Conservation (phyloP, 64 coral and sea anemone species). For the Montipora foliosa region DNA sequence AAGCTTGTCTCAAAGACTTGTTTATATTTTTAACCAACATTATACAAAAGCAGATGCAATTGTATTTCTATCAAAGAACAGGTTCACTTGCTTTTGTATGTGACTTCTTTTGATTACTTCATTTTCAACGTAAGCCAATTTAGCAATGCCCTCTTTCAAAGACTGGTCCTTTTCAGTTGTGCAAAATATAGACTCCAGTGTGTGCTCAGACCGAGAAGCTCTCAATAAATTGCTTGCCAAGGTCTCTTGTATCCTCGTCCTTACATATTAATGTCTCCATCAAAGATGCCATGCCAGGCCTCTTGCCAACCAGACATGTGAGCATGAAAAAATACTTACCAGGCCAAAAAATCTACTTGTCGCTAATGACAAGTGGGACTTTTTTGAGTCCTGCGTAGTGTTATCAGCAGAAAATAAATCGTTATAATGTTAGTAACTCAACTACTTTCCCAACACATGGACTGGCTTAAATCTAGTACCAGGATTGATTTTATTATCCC, state of each 20-base stretch:
- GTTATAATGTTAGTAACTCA: not conserved
- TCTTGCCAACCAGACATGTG: too few species aligned
- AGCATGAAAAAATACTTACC: too few species aligned
- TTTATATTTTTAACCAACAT: not conserved
- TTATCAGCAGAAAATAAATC: not conserved
- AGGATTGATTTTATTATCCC: not conserved
- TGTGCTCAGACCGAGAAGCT: not conserved
- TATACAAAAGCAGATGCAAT: not conserved
- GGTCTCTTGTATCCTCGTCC: not conserved
- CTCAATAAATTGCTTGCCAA: not conserved
- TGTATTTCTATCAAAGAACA: not conserved
- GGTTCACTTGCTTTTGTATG: not conserved
- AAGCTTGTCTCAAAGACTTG: not conserved
- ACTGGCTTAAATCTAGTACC: not conserved
- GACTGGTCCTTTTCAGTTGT: not conserved
- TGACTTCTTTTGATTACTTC: not conserved
- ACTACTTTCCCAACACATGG: not conserved
- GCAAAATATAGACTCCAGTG: not conserved
- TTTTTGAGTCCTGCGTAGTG: not conserved
- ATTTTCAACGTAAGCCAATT: not conserved
- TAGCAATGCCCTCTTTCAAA: not conserved
- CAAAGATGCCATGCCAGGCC: too few species aligned
- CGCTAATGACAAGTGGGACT: not conserved
- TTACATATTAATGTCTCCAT: not conserved
- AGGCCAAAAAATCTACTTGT: too few species aligned